A percentile compares a stretch with the other conserved stretches of the same genome.
Conservation (phyloP, 2,113 vertebrate species). For the Osmerus mordax region DNA sequence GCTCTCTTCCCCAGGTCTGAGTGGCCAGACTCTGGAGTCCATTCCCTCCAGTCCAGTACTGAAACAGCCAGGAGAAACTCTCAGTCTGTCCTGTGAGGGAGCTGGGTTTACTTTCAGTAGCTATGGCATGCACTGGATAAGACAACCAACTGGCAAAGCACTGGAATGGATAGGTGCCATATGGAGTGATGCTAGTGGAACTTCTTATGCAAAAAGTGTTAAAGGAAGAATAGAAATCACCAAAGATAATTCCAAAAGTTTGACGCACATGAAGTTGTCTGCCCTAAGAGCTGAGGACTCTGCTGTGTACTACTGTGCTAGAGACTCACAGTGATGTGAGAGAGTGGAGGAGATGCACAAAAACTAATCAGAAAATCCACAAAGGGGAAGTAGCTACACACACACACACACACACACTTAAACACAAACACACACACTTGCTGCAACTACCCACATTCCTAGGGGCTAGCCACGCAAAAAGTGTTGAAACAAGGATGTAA, state of each 20-base stretch:
- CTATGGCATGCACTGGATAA: constrained; percentile 16
- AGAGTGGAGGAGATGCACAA: not conserved
- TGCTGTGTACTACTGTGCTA: constrained; percentile 31
- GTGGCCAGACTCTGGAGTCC: constrained; percentile 28
- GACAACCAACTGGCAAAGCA: constrained; percentile 21
- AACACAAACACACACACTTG: constrained; percentile 6
- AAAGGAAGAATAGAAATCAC: constrained; percentile 19
- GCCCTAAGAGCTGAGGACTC: constrained; percentile 25
- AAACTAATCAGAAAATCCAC: not conserved
- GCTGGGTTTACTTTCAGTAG: constrained; percentile 15
- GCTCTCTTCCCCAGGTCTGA: constrained; percentile 17
- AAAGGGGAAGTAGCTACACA: not conserved
- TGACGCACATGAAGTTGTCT: constrained; percentile 31
- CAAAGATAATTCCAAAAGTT: constrained; percentile 27
- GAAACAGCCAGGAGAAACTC: constrained; percentile 19
- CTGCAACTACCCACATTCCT: constrained; percentile 3
- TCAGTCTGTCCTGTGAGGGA: constrained; percentile 26
- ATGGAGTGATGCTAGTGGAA: not conserved
- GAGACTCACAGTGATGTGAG: constrained; percentile 4
- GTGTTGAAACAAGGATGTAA: constrained; percentile 11
- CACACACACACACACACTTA: constrained; percentile 5
- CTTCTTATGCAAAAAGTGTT: constrained; percentile 7
- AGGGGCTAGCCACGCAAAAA: not conserved
- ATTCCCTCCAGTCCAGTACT: constrained; percentile 24
- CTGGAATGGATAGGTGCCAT: constrained; percentile 9